Base-by-base conservation (phyloP, 1,140 invertebrate species). In the Asbolus verrucosus region DNA sequence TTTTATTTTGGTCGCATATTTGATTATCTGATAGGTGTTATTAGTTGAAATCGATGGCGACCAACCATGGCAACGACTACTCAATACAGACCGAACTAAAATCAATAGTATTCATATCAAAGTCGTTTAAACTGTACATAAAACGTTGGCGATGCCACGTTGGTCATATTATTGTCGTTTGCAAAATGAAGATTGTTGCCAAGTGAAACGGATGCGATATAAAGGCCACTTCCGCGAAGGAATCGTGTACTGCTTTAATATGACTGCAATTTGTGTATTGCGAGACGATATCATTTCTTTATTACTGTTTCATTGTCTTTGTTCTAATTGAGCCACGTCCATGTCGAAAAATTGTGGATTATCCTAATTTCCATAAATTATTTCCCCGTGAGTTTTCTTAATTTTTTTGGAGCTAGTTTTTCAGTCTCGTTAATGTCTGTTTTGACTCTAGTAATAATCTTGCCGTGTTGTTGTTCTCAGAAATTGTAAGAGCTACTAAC, bases 101-200 rank as follows among this genome's bases (percentile, higher is more conserved):
- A 54, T 54, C 46, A 54, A 54, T 54, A 54, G 27, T 54, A 54
- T 54, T 54, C 46, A 24, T 54, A 54, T 54, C 46, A 27, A 54
- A 54, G 19, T 54, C 21, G 21, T 43, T 43, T 14, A 43, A 43
- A 16, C 11, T 5, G 39, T 43, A 43, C 15, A 43, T 27, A 16
- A 43, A 50, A 9, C 43, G 43, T 21, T 11, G 46, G 14, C 6
- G 15, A n/a, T 54, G 21, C 18, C 19, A 50, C 3, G 6, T 50
- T 3, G 3, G 24, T 13, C 6, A n/a, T 54, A 27, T 54, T 54
- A 54, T 54, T 54, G 46, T 54, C 21, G 27, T 54, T 54, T 54
- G 41, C 21, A 24, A 54, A 54, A 54, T 14, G 21, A 27, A 54
- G 21, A 54, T 24, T 27, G 46, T 54, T 27, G n/a, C 33, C 33